These are phyloP conservation scores for Brachirus orientalis DNA, from an alignment of 2,113 vertebrate species.

Conservation along the genomic window DNA sequence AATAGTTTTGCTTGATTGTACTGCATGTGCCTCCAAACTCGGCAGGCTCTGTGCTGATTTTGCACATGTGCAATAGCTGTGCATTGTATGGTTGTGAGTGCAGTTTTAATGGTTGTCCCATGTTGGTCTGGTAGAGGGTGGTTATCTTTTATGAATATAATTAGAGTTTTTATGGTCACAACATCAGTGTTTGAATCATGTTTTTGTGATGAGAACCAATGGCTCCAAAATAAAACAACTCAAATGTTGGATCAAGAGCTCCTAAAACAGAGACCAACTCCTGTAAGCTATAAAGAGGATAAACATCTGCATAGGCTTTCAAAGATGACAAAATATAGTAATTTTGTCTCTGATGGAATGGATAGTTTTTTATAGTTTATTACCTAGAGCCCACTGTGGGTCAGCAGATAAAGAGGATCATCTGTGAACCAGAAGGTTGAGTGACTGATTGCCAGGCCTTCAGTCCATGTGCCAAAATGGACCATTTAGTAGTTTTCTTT, in stretches of 20 bases:
- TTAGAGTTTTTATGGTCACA: not conserved
- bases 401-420: too few relatives aligned
- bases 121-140: not conserved
- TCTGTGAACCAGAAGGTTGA: too few relatives aligned
- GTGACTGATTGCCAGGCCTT: too few relatives aligned
- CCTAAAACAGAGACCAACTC: not conserved
- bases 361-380: not conserved
- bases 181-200: too few relatives aligned
- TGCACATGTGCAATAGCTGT: not conserved
- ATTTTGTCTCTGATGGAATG: not conserved
- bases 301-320: not conserved
- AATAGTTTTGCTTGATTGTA: not conserved
- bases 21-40: not conserved
- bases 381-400: too few relatives aligned
- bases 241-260: not conserved
- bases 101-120: not conserved
- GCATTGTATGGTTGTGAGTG: too few relatives aligned
- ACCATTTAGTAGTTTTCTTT: too few relatives aligned
- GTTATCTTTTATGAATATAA: not conserved
- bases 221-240: not conserved
- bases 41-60: not conserved
- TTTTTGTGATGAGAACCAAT: slow-evolving; percentile 3
- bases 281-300: slow-evolving; percentile 9
- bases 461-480: too few relatives aligned
- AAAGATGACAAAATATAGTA: not conserved